phyloP scores from a whole-genome alignment of 2,113 vertebrate genomes.

The Xenopus tropicalis region UCB_Xtro_10.0 CM004451.2:60799001-60799500 shows the following conservation, averaged over 20 bases:
- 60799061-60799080: constrained; percentile 57
- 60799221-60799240: constrained; percentile 13
- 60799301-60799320: too few species aligned
- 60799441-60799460: too few species aligned
- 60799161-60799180: constrained; percentile 43
- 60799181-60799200: constrained; percentile 40
- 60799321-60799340: too few species aligned
- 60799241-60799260: constrained; percentile 1
- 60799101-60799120: constrained; percentile 56
- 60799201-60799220: constrained; percentile 1
- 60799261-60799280: too few species aligned
- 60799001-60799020: constrained; percentile 54
- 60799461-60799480: too few species aligned
- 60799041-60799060: constrained; percentile 50
- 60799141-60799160: constrained; percentile 74
- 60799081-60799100: constrained; percentile 53
- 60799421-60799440: too few species aligned
- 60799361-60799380: too few species aligned
- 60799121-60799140: constrained; percentile 66
- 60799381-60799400: too few species aligned
- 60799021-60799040: constrained; percentile 56
- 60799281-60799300: too few species aligned
- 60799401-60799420: too few species aligned
- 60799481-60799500: too few species aligned
- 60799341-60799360: too few species aligned